A percentile compares a stretch with the other conserved stretches of the same genome.
phyloP scores from a whole-genome alignment of 2,888 invertebrate species.

The Nomada fabriciana region DNA sequence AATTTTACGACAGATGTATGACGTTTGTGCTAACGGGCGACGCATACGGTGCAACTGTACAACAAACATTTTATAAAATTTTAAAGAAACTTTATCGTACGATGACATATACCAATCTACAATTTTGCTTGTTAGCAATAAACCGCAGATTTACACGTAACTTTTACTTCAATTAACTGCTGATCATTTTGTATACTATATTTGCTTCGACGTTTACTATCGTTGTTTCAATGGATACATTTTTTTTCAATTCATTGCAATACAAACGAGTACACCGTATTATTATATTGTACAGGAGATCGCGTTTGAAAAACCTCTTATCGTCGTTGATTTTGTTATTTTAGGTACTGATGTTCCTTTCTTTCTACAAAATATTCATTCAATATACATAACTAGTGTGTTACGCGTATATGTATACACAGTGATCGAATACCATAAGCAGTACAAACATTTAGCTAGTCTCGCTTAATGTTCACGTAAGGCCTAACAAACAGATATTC shows the following conservation, averaged over 20 bases:
- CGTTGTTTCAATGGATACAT: not conserved
- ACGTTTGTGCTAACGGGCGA: slow-evolving; percentile 6
- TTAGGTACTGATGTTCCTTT: not conserved
- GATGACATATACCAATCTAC: slow-evolving; percentile 21
- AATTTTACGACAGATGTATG: slow-evolving; percentile 14
- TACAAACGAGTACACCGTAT: not conserved
- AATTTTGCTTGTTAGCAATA: slow-evolving; percentile 31
- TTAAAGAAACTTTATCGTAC: slow-evolving; percentile 28
- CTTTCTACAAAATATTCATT: slow-evolving; percentile 3
- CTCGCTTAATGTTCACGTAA: slow-evolving; percentile 54
- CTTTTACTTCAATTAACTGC: not conserved
- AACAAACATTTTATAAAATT: slow-evolving; percentile 42
- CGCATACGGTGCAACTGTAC: slow-evolving; percentile 30
- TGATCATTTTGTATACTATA: not conserved
- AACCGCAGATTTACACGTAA: slow-evolving; percentile 22
- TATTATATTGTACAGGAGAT: not conserved
- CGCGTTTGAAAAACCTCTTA: not conserved
- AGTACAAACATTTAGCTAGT: slow-evolving; percentile 54
- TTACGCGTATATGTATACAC: not conserved
- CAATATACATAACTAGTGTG: slow-evolving; percentile 9
- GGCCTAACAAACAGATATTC: slow-evolving; percentile 56
- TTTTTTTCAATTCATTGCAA: not conserved
- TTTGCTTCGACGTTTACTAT: not conserved
- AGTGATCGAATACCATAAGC: slow-evolving; percentile 32
- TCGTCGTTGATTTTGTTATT: slow-evolving; percentile 10